phyloP scores from a whole-genome alignment of 1,140 invertebrate genomes.

The Drosophila quadrilineata region DNA sequence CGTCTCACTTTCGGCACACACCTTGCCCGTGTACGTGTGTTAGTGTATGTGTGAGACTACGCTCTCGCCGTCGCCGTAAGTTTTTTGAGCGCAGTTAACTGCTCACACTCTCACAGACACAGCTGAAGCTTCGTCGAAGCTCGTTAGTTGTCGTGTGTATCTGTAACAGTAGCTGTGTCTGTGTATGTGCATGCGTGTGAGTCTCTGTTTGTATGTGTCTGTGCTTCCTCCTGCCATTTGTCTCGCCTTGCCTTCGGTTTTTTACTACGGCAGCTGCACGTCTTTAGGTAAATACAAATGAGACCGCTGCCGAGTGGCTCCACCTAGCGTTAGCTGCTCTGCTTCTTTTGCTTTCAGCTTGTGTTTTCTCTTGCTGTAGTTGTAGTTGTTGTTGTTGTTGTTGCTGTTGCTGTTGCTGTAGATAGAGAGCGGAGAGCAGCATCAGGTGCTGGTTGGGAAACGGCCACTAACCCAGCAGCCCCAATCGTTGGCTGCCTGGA shows the following conservation, averaged over 20 bases:
- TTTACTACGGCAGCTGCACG: constrained; percentile 36
- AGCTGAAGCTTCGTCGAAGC: constrained; percentile 50
- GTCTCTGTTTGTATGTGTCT: too few species aligned
- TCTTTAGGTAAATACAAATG: constrained; percentile 81
- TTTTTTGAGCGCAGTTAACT: constrained; percentile 72
- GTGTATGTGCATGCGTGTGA: too few species aligned
- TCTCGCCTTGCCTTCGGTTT: constrained; percentile 16
- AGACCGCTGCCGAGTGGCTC: constrained; percentile 57
- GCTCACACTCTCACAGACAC: constrained; percentile 21
- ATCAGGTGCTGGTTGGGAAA: constrained; percentile 51
- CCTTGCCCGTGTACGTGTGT: constrained; percentile 35
- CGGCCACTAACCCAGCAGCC: constrained; percentile 22
- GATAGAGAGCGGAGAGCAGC: constrained; percentile 44
- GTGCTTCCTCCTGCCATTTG: constrained; percentile 21
- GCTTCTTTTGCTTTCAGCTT: too few species aligned
- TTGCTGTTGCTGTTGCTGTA: constrained; percentile 14
- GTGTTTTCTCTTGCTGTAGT: too few species aligned
- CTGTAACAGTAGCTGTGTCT: constrained; percentile 23
- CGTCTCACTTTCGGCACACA: constrained; percentile 63
- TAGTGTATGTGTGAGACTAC: constrained; percentile 27
- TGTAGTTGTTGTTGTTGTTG: background rate
- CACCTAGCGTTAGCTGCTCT: constrained; percentile 55
- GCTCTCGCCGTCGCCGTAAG: constrained; percentile 58
- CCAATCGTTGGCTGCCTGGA: constrained; percentile 44
- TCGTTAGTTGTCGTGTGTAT: constrained; percentile 66